Evolutionary conservation across 2,888 invertebrate genomes (phyloP).

Genomic region (Phaedon cochleariae): DNA sequence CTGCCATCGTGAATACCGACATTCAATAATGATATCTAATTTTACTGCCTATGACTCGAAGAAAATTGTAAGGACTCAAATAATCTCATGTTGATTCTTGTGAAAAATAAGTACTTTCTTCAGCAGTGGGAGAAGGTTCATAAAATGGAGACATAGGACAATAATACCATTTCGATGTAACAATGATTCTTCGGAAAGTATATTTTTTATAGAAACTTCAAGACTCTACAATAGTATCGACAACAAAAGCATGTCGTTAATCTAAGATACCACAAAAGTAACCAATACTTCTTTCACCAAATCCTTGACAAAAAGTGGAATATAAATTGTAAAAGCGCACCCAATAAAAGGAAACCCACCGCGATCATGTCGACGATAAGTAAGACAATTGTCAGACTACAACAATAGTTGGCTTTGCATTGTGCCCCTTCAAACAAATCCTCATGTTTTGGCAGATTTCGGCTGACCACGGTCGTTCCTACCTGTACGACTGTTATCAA

Average conservation of each 20-base stretch:
- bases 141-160: background rate
- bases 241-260: conserved; percentile 10
- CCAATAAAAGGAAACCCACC: conserved; percentile 29
- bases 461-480: conserved; percentile 45
- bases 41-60: too few relatives aligned
- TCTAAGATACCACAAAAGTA: conserved; percentile 14
- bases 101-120: too few relatives aligned
- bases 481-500: conserved; percentile 45
- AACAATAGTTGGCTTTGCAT: conserved; percentile 51
- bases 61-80: too few relatives aligned
- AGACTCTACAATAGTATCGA: background rate
- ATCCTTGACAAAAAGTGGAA: conserved; percentile 23
- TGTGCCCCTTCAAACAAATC: conserved; percentile 49
- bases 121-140: too few relatives aligned
- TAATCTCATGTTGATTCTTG: too few relatives aligned
- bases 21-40: too few relatives aligned
- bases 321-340: conserved; percentile 25
- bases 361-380: conserved; percentile 48
- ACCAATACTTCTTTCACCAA: conserved; percentile 15
- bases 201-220: background rate
- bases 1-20: too few relatives aligned
- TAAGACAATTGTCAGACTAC: conserved; percentile 47
- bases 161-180: background rate
- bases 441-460: conserved; percentile 53
- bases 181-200: background rate